A percentile compares a stretch with the other conserved stretches of the same genome.
These are phyloP conservation scores for Calyptommatus sinebrachiatus DNA, from an alignment of 2,113 vertebrate genomes.

Conservation along the genomic window DNA sequence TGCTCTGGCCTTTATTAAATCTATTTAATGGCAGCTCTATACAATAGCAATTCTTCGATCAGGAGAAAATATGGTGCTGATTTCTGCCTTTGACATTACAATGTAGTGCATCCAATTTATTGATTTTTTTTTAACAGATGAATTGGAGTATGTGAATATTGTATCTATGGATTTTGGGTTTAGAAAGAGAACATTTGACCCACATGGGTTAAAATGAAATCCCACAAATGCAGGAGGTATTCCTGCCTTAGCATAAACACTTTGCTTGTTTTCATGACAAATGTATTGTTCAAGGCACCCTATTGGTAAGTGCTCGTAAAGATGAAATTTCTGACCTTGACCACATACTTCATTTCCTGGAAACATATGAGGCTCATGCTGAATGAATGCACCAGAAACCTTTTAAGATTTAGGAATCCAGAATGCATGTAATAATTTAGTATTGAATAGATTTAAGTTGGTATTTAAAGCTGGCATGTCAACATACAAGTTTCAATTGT, in stretches of 20 bases:
- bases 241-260: neutral
- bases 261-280: constrained; percentile 49
- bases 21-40: too few species aligned
- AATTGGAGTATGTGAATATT: neutral
- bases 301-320: constrained; percentile 54
- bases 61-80: too few species aligned
- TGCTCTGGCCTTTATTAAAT: too few species aligned
- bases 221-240: neutral
- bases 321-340: constrained; percentile 51
- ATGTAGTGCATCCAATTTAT: too few species aligned
- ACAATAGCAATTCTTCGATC: too few species aligned
- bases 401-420: constrained; percentile 36
- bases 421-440: constrained; percentile 10
- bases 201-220: constrained; percentile 22
- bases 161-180: constrained; percentile 19
- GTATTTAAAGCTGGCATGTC: neutral
- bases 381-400: constrained; percentile 51
- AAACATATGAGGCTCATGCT: constrained; percentile 48
- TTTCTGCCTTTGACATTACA: too few species aligned
- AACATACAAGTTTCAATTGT: neutral
- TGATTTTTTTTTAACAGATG: neutral
- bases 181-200: neutral
- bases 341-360: constrained; percentile 47
- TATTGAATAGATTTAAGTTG: neutral
- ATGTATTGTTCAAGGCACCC: constrained; percentile 52